phyloP scores from a whole-genome alignment of 2,113 vertebrate species.

The Brachyistius frenatus region DNA sequence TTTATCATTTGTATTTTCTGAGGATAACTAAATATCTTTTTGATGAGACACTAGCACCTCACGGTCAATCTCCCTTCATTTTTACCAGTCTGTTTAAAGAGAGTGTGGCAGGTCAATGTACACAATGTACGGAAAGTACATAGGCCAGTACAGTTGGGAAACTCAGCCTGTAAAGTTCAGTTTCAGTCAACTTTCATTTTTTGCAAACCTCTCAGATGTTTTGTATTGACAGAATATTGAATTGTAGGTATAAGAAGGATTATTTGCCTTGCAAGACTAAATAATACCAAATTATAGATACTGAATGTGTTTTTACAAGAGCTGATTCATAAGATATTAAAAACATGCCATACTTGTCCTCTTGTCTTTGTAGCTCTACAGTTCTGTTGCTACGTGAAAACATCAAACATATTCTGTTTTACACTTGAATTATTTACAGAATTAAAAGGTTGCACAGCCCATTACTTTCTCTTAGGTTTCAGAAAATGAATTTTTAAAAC shows the following conservation, averaged over 20 bases:
- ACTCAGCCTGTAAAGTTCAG: constrained; percentile 21
- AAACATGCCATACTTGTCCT: not conserved
- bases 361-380: not conserved
- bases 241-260: not conserved
- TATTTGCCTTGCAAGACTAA: not conserved
- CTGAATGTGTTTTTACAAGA: not conserved
- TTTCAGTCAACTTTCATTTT: constrained; percentile 20
- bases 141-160: too few relatives aligned
- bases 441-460: constrained; percentile 14
- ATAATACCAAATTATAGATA: not conserved
- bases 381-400: not conserved
- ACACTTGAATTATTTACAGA: constrained; percentile 20
- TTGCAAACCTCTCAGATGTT: not conserved
- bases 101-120: not conserved
- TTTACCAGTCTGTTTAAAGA: constrained; percentile 13
- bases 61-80: not conserved
- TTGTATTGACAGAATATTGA: not conserved
- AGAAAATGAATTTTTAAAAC: constrained; percentile 27
- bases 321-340: not conserved
- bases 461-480: not conserved
- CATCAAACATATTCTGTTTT: constrained; percentile 1
- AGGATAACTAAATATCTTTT: too few relatives aligned
- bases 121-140: constrained; percentile 1
- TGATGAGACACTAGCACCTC: not conserved
- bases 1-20: too few relatives aligned